These are phyloP conservation scores for Corythoichthys intestinalis DNA, from an alignment of 2,113 vertebrate genomes.

Conservation along the genomic window DNA sequence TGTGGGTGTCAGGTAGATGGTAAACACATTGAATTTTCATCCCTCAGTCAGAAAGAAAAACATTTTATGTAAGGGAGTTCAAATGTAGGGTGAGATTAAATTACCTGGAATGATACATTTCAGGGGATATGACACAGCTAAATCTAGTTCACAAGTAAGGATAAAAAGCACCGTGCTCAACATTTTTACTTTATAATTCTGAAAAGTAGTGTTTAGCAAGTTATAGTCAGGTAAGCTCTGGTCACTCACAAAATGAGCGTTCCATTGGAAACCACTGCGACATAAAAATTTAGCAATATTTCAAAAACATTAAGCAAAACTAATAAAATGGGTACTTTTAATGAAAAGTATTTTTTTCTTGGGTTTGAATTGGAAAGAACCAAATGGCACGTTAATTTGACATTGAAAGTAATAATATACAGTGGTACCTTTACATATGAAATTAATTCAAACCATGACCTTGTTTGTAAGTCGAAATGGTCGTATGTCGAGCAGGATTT, in stretches of 20 bases:
- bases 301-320: background rate
- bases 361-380: background rate
- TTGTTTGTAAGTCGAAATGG: no score
- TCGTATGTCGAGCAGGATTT: no score
- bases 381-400: background rate
- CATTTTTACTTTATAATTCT: background rate
- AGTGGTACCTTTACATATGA: no score
- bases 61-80: slow-evolving; percentile 11
- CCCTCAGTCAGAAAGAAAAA: slow-evolving; percentile 9
- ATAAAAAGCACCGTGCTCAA: background rate
- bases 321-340: background rate
- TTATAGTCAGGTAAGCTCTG: background rate
- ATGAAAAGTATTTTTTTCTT: background rate
- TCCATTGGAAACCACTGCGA: background rate
- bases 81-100: slow-evolving; percentile 43
- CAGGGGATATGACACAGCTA: slow-evolving; percentile 18
- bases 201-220: background rate
- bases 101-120: slow-evolving; percentile 34
- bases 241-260: background rate
- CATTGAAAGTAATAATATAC: no score
- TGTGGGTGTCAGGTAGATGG: slow-evolving; percentile 35
- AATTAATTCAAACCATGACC: no score
- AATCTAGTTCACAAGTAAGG: slow-evolving; percentile 11
- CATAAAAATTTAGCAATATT: background rate
- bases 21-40: slow-evolving; percentile 36